phyloP scores from a whole-genome alignment of 30 jellyfish, hydroid and myxozoan species.

The Aurelia aurita complex sp. Pacific region DNA sequence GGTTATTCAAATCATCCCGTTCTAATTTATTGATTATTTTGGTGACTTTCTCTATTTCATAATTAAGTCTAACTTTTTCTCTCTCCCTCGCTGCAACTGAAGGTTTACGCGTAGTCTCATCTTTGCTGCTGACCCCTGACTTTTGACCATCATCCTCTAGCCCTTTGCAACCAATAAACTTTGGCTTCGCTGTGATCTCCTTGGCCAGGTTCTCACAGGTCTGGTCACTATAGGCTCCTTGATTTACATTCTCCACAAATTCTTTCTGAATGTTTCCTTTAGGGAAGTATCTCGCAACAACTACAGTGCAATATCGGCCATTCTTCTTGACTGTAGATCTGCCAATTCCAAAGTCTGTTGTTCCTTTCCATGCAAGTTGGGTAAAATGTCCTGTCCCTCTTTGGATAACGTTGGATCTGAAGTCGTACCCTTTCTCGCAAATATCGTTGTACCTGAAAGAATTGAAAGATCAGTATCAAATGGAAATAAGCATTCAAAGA shows the following conservation, averaged over 20 bases:
- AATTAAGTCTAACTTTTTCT: constrained; percentile 27
- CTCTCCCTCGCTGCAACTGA: constrained; percentile 5
- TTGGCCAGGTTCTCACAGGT: constrained; percentile 66
- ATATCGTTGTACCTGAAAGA: constrained; percentile 87
- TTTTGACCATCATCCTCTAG: neutral
- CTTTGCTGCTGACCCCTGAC: constrained; percentile 1
- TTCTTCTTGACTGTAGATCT: constrained; percentile 79
- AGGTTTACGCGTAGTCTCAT: constrained; percentile 2
- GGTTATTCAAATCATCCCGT: constrained; percentile 2
- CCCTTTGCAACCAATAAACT: constrained; percentile 13
- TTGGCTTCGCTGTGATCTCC: constrained; percentile 12
- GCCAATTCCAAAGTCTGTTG: constrained; percentile 90
- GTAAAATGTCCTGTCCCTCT: constrained; percentile 90
- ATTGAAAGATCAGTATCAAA: no score
- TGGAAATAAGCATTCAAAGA: no score
- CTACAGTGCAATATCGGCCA: constrained; percentile 87
- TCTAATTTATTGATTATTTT: constrained; percentile 17
- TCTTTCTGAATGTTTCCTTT: constrained; percentile 77
- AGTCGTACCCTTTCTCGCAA: constrained; percentile 94
- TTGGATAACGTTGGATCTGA: constrained; percentile 68
- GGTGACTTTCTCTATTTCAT: constrained; percentile 17
- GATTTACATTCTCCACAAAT: constrained; percentile 69
- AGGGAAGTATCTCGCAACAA: constrained; percentile 87
- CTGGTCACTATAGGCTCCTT: constrained; percentile 74
- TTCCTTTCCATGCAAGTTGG: constrained; percentile 85